Conservation (phyloP, 2,797 vertebrate genomes). For the Glossophaga mutica region DNA sequence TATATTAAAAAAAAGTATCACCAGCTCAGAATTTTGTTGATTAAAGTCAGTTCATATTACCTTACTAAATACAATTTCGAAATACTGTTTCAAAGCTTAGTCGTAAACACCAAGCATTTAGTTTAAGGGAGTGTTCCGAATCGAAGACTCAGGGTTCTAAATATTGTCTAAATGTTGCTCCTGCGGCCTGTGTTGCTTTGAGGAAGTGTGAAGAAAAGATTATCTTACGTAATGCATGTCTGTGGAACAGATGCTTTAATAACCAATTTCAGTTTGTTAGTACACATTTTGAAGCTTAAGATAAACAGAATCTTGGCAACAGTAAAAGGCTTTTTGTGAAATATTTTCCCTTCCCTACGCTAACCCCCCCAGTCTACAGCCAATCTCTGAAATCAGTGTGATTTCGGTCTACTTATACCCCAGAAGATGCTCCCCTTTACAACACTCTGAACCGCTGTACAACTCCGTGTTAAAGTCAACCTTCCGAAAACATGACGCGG, state of each 20-base stretch:
- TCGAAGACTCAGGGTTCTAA: not conserved
- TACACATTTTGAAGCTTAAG: not conserved
- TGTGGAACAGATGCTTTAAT: not conserved
- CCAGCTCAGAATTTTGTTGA: not conserved
- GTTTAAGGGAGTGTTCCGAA: not conserved
- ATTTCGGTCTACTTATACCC: not conserved
- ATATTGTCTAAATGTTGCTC: not conserved
- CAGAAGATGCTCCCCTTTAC: not conserved
- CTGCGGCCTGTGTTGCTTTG: not conserved
- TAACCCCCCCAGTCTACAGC: not conserved
- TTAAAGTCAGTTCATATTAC: not conserved
- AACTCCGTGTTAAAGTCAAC: not conserved
- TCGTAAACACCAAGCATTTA: not conserved
- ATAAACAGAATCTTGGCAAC: not conserved
- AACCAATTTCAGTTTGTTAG: not conserved
- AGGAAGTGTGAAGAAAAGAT: not conserved
- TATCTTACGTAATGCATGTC: not conserved
- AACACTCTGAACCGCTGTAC: not conserved
- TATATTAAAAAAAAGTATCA: not conserved
- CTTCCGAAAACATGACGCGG: not conserved
- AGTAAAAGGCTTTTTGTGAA: not conserved
- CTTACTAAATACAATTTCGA: not conserved
- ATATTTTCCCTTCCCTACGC: not conserved
- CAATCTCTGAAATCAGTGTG: not conserved
- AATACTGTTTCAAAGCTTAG: not conserved